Base-by-base conservation (phyloP, 2,888 invertebrate genomes). In the Watsonalla binaria region DNA sequence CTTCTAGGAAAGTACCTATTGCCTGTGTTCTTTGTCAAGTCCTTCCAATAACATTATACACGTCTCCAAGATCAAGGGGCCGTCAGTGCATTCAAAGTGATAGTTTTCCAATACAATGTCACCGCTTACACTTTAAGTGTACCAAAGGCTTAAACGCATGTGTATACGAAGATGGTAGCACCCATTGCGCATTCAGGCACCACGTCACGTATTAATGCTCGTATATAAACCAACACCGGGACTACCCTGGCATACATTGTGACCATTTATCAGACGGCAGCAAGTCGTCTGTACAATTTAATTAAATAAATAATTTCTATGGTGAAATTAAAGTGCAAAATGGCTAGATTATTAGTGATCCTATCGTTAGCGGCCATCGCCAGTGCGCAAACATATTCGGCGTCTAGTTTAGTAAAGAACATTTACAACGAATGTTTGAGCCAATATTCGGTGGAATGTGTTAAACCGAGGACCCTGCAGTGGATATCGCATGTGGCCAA, bases 391-490 rank as follows among this genome's bases (percentile, higher is more conserved):
- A 63, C 73, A 9, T 83, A 85, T 59, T 92, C 94, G n/a, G 94
- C 94, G 2, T 86, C 93, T 4, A 93, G 92, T 60, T 81, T 95
- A 70, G 89, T 93, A 14, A 87, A 86, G 60, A 94, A 94, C 71
- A 93, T 95, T 82, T 95, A 94, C 77, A 83, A 91, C 52, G 92
- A 92, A 78, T 95, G 95, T 70, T 76, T 95, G 50, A 93, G 93
- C 76, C 93, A 94, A 70, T 93, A 94, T 70, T 94, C 94, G 46
- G 89, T 94, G 60, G 92, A 92, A 70, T 96, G 96, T 84, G 94
- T 95, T 53, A 94, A 95, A 71, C 96, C 96, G 7, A 95, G 95
- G 81, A 93, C 96, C 48, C 80, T 96, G 73, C 92, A 93, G 62
- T 96, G 96, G 94, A 92, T 96, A 66, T 94, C 93, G 65, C 90